Percentiles rank a stretch among this genome's conserved stretches.
These are phyloP conservation scores for Clupea harengus DNA, from an alignment of 2,113 vertebrate genomes.

Conservation along the genomic window DNA sequence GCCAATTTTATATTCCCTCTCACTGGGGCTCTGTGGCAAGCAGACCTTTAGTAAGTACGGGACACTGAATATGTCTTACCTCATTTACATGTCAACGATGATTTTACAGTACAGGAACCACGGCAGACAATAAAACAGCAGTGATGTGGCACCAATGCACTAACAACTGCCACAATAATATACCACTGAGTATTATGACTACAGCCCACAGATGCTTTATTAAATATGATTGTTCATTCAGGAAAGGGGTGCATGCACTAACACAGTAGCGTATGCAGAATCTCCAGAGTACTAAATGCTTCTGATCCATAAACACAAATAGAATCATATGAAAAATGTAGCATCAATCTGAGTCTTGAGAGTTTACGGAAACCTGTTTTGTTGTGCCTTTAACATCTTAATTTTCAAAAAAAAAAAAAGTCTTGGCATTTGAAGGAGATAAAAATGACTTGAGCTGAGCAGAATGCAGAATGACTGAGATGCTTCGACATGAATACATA, in stretches of 20 bases:
- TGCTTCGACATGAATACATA: background rate
- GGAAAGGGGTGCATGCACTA: background rate
- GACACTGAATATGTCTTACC: background rate
- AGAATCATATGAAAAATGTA: background rate
- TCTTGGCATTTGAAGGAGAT: background rate
- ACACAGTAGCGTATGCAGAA: background rate
- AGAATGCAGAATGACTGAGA: background rate
- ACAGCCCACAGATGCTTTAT: background rate
- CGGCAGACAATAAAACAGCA: background rate
- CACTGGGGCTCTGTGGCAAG: background rate
- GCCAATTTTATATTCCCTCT: background rate
- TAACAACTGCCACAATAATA: background rate
- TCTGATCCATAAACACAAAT: background rate
- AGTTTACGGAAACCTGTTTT: background rate
- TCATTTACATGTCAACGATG: background rate
- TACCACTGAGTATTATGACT: background rate
- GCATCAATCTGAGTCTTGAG: background rate
- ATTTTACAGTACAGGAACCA: background rate
- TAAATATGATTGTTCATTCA: background rate
- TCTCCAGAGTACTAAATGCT: background rate
- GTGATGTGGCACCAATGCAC: background rate
- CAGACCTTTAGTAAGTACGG: background rate
- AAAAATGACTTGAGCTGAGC: background rate
- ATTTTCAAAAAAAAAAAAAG: background rate
- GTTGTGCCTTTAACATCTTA: background rate